Percentiles rank a stretch among this genome's conserved stretches.
Evolutionary conservation across 2,888 invertebrate genomes (phyloP).

Genomic region (Drosophila rubida): DNA sequence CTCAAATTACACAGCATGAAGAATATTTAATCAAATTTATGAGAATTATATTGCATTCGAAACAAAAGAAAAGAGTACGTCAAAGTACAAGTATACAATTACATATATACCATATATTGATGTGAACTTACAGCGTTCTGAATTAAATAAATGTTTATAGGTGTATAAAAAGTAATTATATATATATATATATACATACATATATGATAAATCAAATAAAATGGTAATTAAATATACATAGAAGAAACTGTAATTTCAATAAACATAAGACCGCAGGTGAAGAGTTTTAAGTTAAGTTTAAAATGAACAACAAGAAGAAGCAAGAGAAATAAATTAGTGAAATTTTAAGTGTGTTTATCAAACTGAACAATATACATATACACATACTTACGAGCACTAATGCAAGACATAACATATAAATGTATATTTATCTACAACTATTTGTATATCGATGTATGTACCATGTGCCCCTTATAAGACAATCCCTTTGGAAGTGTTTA

Average conservation of each 20-base stretch:
- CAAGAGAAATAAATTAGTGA: constrained; percentile 57
- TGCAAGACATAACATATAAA: constrained; percentile 22
- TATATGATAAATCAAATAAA: constrained; percentile 35
- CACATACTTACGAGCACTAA: constrained; percentile 12
- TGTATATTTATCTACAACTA: constrained; percentile 58
- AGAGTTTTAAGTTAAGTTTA: constrained; percentile 36
- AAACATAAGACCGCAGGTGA: constrained; percentile 56
- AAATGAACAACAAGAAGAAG: constrained; percentile 41
- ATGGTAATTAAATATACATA: constrained; percentile 71
- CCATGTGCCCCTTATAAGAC: constrained; percentile 70
- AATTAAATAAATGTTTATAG: constrained; percentile 70
- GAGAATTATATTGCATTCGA: constrained; percentile 16
- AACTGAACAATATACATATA: constrained; percentile 27
- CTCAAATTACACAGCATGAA: constrained; percentile 14
- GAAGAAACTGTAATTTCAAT: constrained; percentile 85
- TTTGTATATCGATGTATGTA: constrained; percentile 76
- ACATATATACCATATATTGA: constrained; percentile 57
- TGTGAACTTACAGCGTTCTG: constrained; percentile 71
- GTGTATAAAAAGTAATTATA: constrained; percentile 58
- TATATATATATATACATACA: constrained; percentile 4
- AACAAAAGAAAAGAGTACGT: constrained; percentile 18
- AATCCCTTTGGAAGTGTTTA: constrained; percentile 76
- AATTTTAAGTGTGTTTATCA: constrained; percentile 58
- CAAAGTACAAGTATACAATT: constrained; percentile 29
- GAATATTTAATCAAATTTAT: constrained; percentile 26